Base-by-base conservation (phyloP, 2,888 invertebrate species). In the Altica lythri region DNA sequence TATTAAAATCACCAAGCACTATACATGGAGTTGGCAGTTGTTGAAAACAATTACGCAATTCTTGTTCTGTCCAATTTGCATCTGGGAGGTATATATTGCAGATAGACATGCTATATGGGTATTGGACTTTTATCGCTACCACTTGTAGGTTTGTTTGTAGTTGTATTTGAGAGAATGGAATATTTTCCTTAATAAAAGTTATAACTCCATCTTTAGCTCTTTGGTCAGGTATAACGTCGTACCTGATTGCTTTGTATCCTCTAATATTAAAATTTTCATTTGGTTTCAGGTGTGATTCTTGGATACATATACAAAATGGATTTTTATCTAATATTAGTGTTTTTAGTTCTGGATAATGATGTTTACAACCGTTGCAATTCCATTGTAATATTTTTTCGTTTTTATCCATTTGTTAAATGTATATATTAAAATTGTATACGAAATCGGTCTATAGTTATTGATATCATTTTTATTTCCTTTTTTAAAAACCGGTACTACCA, bases 261-360 rank as follows among this genome's bases (percentile, higher is more conserved):
- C 45, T 16, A 6, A 53, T 13, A 1, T 9, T 13, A 13, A 45
- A 49, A 2, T 12, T 2, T 13, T 53, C 45, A 1, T 25, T n/a
- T 13, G 38, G 27, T 43, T 50, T 57, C 1, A 53, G 38, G 18
- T 53, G 56, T 3, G 49, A 52, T 27, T 57, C 47, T 27, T 57
- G 53, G 3, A 46, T 25, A 16, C 16, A 37, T 17, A 52, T 5
- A 12, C 50, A 50, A 10, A 50, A 29, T 1, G 45, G 46, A 8
- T 13, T 4, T 8, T 44, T 8, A 9, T 52, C 46, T 13, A 22
- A 2, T 12, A 52, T 4, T 8, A 52, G 6, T 29, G 17, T 17
- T 46, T 52, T 45, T 1, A 52, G 13, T 17, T 51, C 43, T 2
- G 13, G 9, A 13, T 51, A 47, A 29, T 47, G 40, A 4, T 4